A percentile compares a stretch with the other conserved stretches of the same genome.
These are phyloP conservation scores for Pogona vitticeps DNA, from an alignment of 2,113 vertebrate species.

Conservation along the genomic window DNA sequence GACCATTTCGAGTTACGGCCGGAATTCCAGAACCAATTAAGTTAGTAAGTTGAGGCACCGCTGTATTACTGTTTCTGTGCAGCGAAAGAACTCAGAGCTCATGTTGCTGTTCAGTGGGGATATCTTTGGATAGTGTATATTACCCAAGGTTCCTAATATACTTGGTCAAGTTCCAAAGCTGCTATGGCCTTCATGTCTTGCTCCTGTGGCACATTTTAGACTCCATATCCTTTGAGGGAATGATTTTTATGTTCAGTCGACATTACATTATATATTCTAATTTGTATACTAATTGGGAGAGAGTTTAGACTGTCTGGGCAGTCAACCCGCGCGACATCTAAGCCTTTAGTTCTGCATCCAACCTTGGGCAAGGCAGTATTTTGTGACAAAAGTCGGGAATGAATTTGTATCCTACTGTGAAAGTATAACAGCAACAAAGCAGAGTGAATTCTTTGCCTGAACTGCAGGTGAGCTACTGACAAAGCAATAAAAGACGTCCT, in stretches of 20 bases:
- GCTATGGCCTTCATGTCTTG: background rate
- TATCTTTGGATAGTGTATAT: background rate
- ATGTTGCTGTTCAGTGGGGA: background rate
- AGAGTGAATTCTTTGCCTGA: background rate
- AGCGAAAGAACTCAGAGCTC: background rate
- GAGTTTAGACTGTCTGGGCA: background rate
- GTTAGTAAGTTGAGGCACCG: no score
- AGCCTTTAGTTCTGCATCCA: background rate
- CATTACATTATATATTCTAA: background rate
- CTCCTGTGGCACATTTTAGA: background rate
- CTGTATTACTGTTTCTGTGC: background rate
- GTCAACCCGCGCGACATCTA: background rate
- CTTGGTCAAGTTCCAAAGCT: background rate
- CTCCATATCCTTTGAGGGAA: background rate
- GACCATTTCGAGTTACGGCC: no score
- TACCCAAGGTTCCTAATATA: background rate
- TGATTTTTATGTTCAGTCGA: background rate
- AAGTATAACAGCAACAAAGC: background rate
- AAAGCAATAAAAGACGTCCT: constrained; percentile 51
- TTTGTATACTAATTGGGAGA: background rate
- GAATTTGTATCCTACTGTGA: constrained; percentile 1
- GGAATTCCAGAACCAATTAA: no score
- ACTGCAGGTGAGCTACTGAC: constrained; percentile 29
- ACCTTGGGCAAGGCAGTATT: background rate
- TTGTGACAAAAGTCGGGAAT: background rate